Evolutionary conservation across 92 coral and sea anemone genomes (phyloP), one percentile per base, ranked within the genome.

Genomic region (Epizoanthus ramosus): DNA sequence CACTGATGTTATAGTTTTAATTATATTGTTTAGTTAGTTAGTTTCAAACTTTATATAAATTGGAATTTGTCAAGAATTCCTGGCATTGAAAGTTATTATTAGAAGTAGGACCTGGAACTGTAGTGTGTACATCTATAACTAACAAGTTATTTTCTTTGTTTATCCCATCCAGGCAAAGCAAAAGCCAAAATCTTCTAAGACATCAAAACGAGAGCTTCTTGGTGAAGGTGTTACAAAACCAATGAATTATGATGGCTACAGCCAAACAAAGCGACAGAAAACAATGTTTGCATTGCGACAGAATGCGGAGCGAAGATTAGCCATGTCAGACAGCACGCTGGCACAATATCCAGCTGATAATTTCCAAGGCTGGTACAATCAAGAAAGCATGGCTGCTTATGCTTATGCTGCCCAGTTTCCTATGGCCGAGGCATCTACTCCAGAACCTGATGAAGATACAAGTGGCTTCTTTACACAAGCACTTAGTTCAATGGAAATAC

Each of bases 211-310:
- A 43, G 98, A 94, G 71, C 92, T 97, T 18, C 86, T 97, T 57
- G 94, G 97, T 39, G 98, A 92, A 21, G 99, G 99, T 43, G 99
- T 97, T 52, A 97, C 99, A 53, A 86, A 92, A 53, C 90, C 97
- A 21, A 35, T 87, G 53, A 88, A 76, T 17, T 88, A 74, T 22
- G 90, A 89, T 61, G 91, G 86, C 3, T 87, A 70, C 18, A 37
- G 68, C 23, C 88, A 79, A 64, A 58, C 83, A 57, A 91, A 86
- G 72, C 66, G 87, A 28, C 94, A 93, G 59, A 80, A 86, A 73
- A 88, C 92, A 8, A 57, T 97, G 65, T 92, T 86, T 19, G 73
- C 98, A 17, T 76, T 92, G 8, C 87, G 93, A 18, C 93, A 93
- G 81, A 87, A 90, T 50, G 84, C 93, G 52, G 98, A 94, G 85